A percentile compares a stretch with the other conserved stretches of the same genome.
Conservation (phyloP, 37 sponge, comb jelly and placozoan species). For the Ianthella basta region DNA sequence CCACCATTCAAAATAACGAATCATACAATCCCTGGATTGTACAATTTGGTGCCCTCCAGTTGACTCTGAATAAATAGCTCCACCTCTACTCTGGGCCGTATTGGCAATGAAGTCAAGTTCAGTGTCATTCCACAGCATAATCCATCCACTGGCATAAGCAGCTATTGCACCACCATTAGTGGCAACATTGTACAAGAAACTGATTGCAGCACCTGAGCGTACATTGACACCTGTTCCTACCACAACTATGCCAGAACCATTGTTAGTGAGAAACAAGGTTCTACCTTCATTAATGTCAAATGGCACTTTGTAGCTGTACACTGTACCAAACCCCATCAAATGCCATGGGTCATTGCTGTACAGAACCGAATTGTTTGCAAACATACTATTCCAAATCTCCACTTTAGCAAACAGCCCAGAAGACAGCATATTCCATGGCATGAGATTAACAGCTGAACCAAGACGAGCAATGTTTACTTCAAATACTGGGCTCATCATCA, state of each 20-base stretch:
- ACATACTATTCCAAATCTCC: too few relatives aligned
- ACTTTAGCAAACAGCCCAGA: too few relatives aligned
- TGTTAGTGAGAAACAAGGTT: background rate
- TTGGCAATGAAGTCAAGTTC: background rate
- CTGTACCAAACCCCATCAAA: background rate
- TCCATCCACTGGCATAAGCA: background rate
- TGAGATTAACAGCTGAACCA: constrained; percentile 8
- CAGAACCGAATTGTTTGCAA: too few relatives aligned
- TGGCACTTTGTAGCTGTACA: background rate
- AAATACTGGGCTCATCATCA: too few relatives aligned
- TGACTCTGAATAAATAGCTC: too few relatives aligned
- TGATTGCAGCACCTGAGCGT: background rate
- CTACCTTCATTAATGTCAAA: background rate
- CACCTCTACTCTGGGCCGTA: background rate
- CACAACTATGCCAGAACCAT: constrained; percentile 8
- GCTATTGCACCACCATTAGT: constrained; percentile 17
- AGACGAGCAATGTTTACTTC: background rate
- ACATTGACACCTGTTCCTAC: background rate
- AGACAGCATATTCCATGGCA: too few relatives aligned
- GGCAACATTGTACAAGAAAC: background rate
- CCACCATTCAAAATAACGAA: too few relatives aligned
- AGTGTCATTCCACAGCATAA: background rate
- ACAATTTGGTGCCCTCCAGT: too few relatives aligned
- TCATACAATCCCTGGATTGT: too few relatives aligned
- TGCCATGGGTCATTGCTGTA: too few relatives aligned